Percentiles rank a stretch among this genome's conserved stretches.
Conservation (phyloP, 1,140 invertebrate species). For the Bombus soroeensis region DNA sequence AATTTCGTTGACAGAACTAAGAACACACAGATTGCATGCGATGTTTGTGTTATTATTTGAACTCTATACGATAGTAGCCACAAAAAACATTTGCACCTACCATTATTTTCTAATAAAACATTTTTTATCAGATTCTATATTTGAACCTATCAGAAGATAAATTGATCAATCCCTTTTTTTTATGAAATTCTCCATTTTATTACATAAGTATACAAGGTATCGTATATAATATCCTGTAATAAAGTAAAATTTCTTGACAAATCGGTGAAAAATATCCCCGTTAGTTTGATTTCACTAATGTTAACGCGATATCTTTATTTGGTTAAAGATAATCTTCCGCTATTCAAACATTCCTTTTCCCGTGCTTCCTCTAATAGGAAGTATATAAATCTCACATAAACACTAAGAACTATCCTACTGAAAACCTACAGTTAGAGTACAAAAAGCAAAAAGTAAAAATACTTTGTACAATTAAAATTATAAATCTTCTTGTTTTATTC, state of each 20-base stretch:
- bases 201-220: background rate
- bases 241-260: background rate
- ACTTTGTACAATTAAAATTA: background rate
- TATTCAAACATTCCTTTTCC: background rate
- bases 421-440: background rate
- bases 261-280: background rate
- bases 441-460: background rate
- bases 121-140: too few relatives aligned
- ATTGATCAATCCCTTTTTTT: too few relatives aligned
- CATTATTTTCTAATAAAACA: too few relatives aligned
- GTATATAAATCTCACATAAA: background rate
- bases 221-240: background rate
- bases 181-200: too few relatives aligned
- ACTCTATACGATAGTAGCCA: too few relatives aligned
- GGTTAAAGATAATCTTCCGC: background rate
- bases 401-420: background rate
- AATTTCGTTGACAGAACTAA: background rate
- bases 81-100: too few relatives aligned
- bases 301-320: background rate
- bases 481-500: background rate
- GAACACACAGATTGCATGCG: too few relatives aligned
- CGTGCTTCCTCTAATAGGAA: background rate
- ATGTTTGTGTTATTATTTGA: too few relatives aligned
- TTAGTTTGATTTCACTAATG: background rate
- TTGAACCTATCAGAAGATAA: too few relatives aligned